phyloP scores from a whole-genome alignment of 2,797 vertebrate genomes.

The Propithecus perrieri region DNA sequence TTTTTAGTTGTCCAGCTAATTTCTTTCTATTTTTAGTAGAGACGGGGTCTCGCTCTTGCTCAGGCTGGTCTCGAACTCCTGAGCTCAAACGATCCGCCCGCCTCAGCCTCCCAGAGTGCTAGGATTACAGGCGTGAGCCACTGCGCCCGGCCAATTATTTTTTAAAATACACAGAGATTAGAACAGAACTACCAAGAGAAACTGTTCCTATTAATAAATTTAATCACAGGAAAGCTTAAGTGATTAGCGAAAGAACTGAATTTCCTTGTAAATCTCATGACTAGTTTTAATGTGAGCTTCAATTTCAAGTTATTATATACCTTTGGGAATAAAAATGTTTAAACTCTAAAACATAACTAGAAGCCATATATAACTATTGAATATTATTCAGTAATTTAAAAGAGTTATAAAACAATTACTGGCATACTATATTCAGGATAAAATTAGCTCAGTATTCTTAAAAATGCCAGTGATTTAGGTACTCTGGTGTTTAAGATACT shows the following conservation, averaged over 20 bases:
- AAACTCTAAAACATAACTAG: slow-evolving; percentile 15
- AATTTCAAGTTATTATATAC: slow-evolving; percentile 49
- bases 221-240: slow-evolving; percentile 21
- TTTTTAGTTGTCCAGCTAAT: too few relatives aligned
- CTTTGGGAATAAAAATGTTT: slow-evolving; percentile 18
- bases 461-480: not conserved
- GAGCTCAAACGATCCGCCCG: too few relatives aligned
- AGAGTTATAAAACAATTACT: slow-evolving; percentile 5
- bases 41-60: too few relatives aligned
- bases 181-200: slow-evolving; percentile 10
- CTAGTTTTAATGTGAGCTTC: slow-evolving; percentile 41
- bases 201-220: not conserved
- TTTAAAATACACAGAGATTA: not conserved
- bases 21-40: too few relatives aligned
- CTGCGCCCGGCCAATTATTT: not conserved
- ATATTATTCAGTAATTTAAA: slow-evolving; percentile 42
- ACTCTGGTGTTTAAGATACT: slow-evolving; percentile 29
- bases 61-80: too few relatives aligned
- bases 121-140: too few relatives aligned
- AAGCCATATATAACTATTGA: not conserved
- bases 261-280: slow-evolving; percentile 15
- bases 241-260: not conserved
- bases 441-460: slow-evolving; percentile 32
- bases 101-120: too few relatives aligned
- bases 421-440: not conserved